phyloP scores from a whole-genome alignment of 2,797 vertebrate genomes.

The Siniperca scherzeri region DNA sequence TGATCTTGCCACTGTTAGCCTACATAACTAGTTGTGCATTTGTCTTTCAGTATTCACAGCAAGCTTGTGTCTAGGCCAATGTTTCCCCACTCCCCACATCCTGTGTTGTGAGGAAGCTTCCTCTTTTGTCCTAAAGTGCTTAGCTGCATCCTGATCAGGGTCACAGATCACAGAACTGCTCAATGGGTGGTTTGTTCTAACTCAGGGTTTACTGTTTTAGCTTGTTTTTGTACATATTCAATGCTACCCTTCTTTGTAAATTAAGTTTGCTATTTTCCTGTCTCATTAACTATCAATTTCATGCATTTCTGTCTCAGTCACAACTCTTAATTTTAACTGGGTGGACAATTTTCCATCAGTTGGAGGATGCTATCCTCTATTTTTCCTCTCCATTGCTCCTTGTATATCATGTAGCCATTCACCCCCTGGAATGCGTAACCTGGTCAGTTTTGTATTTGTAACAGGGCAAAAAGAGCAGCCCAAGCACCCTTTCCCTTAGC shows the following conservation, averaged over 20 bases:
- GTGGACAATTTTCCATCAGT: background rate
- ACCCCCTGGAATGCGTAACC: background rate
- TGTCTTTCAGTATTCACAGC: slow-evolving; percentile 70
- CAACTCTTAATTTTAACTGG: background rate
- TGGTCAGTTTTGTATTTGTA: slow-evolving; percentile 27
- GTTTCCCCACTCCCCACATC: slow-evolving; percentile 78
- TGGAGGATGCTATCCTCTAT: background rate
- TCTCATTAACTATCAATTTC: background rate
- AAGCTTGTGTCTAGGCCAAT: slow-evolving; percentile 58
- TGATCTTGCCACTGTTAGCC: slow-evolving; percentile 18
- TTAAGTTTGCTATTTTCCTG: slow-evolving; percentile 1
- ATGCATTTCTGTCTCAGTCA: background rate
- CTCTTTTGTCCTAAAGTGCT: slow-evolving; percentile 78
- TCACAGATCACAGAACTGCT: slow-evolving; percentile 62
- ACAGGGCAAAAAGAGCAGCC: background rate
- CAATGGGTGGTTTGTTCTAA: slow-evolving; percentile 64
- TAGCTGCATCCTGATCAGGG: slow-evolving; percentile 82
- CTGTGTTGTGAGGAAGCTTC: slow-evolving; percentile 83
- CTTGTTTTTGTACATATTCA: slow-evolving; percentile 41
- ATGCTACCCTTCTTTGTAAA: background rate
- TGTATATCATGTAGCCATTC: slow-evolving; percentile 1
- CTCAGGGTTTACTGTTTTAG: slow-evolving; percentile 25
- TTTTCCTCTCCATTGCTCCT: background rate
- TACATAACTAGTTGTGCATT: slow-evolving; percentile 31
- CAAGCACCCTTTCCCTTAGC: background rate